Percentiles rank a stretch among this genome's conserved stretches.
Evolutionary conservation across 2,888 invertebrate genomes (phyloP).

Genomic region (Calephelis perditalis): DNA sequence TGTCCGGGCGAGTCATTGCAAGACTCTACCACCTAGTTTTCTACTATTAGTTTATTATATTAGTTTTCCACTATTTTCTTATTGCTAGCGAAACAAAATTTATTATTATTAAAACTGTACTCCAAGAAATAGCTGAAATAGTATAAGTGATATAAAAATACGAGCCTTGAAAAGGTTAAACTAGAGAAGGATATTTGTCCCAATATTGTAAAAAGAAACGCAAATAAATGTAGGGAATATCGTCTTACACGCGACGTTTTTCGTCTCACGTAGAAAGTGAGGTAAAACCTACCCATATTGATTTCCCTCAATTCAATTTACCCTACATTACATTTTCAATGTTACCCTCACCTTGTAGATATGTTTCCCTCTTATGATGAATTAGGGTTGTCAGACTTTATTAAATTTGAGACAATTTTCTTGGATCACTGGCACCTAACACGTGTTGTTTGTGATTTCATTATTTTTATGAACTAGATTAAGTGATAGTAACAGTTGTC

Average conservation of each 20-base stretch:
- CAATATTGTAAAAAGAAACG: neutral
- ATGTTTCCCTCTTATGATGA: neutral
- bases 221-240: neutral
- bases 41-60: no score
- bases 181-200: neutral
- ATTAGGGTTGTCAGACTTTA: conserved; percentile 2
- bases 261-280: neutral
- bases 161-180: neutral
- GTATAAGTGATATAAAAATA: no score
- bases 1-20: no score
- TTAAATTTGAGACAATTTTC: neutral
- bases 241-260: neutral
- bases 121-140: no score
- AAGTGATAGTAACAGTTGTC: no score
- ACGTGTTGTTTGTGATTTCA: no score
- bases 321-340: conserved; percentile 7
- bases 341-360: conserved; percentile 8
- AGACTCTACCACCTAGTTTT: no score
- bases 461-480: no score
- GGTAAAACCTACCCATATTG: conserved; percentile 10
- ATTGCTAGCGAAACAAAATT: no score
- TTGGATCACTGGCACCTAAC: no score
- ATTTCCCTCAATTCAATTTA: conserved; percentile 10
- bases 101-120: no score
- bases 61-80: no score